These are phyloP conservation scores for Grammomys dolichurus DNA, from an alignment of 2,113 vertebrate species.

Conservation along the genomic window DNA sequence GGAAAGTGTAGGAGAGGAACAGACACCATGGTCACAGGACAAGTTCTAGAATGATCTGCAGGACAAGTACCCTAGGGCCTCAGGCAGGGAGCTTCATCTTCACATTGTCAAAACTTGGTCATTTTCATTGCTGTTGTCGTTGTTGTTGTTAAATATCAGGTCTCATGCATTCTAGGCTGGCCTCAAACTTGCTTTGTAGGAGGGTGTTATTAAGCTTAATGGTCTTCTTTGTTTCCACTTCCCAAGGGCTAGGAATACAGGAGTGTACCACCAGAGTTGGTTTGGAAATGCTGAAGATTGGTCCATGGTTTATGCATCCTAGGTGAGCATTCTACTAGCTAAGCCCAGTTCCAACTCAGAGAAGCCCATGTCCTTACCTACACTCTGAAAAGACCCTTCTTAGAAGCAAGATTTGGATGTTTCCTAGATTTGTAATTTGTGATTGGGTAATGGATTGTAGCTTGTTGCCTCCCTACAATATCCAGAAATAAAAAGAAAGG, in stretches of 20 bases:
- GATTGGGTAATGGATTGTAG: background rate
- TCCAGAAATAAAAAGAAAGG: background rate
- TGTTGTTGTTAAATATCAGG: background rate
- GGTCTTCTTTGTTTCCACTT: background rate
- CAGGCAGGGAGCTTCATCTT: background rate
- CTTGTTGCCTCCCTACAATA: background rate
- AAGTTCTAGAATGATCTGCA: background rate
- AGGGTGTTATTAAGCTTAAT: background rate
- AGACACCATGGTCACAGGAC: background rate
- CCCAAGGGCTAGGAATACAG: background rate
- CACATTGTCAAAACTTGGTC: no score
- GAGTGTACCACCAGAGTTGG: no score
- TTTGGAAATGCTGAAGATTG: no score
- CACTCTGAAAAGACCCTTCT: background rate
- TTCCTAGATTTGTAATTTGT: background rate
- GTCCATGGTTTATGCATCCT: background rate
- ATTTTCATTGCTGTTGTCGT: no score
- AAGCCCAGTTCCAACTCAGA: background rate
- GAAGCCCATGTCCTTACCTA: background rate
- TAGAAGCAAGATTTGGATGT: background rate
- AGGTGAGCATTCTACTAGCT: background rate
- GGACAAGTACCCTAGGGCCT: rapidly evolving
- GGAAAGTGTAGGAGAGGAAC: background rate
- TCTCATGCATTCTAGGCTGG: background rate
- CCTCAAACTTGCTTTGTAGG: background rate